Percentiles rank a stretch among this genome's conserved stretches.
Evolutionary conservation across 2,113 vertebrate species (phyloP).

Genomic region (Actenoides hombroni): DNA sequence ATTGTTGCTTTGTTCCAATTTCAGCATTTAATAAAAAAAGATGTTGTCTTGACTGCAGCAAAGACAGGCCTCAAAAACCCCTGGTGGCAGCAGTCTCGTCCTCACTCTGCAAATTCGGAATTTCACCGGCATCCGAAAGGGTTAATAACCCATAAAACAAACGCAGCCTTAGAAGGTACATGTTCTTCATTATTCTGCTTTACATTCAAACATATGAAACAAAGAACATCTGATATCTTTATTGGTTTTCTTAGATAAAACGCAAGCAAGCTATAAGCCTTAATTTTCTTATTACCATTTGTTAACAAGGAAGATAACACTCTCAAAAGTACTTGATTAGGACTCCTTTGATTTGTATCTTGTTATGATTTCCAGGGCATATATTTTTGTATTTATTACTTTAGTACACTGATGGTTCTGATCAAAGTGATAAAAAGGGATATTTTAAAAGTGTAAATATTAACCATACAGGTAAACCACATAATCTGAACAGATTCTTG

Average conservation of each 20-base stretch:
- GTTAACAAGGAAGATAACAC: slow-evolving; percentile 70
- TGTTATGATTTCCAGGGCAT: slow-evolving; percentile 37
- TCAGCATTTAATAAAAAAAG: slow-evolving; percentile 78
- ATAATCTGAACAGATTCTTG: not conserved
- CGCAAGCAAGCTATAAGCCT: slow-evolving; percentile 57
- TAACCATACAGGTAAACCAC: slow-evolving; percentile 35
- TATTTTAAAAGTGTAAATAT: slow-evolving; percentile 28
- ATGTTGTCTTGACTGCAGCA: slow-evolving; percentile 37
- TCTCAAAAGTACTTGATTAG: slow-evolving; percentile 65
- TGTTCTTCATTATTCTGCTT: slow-evolving; percentile 40
- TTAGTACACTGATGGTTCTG: slow-evolving; percentile 17
- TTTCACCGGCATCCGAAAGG: not conserved
- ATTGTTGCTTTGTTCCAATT: slow-evolving; percentile 82
- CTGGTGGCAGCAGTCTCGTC: not conserved
- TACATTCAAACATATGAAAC: slow-evolving; percentile 54
- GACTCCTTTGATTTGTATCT: slow-evolving; percentile 64
- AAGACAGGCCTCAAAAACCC: not conserved
- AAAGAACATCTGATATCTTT: slow-evolving; percentile 67
- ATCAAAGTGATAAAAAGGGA: slow-evolving; percentile 36
- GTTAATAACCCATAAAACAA: slow-evolving; percentile 35
- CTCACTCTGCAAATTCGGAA: not conserved
- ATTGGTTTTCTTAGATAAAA: slow-evolving; percentile 68
- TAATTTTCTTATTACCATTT: slow-evolving; percentile 73
- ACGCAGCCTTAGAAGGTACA: not conserved
- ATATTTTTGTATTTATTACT: slow-evolving; percentile 54